phyloP scores from a whole-genome alignment of 1,140 invertebrate species.

The Caenorhabditis elegans region DNA sequence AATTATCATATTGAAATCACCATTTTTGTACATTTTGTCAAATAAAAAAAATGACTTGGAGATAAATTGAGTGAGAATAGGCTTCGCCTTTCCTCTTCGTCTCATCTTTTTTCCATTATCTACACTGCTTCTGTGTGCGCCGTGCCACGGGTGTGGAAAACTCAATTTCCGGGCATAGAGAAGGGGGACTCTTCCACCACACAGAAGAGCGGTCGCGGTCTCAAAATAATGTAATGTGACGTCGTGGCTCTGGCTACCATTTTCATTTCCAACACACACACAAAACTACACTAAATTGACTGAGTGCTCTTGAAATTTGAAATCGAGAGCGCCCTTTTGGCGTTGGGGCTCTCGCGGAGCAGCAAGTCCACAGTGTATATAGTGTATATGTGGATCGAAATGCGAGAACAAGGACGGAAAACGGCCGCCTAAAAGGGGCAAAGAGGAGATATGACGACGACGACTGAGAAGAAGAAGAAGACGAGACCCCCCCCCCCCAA shows the following conservation, averaged over 20 bases:
- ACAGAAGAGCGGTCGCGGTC: neutral
- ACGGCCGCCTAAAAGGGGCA: no score
- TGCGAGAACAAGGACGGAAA: conserved; percentile 16
- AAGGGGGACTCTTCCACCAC: neutral
- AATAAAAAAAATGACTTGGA: neutral
- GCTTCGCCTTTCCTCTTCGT: neutral
- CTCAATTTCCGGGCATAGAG: conserved; percentile 28
- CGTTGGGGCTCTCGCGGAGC: no score
- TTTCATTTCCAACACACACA: no score
- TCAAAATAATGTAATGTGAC: neutral
- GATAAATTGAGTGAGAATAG: neutral
- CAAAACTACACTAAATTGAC: neutral
- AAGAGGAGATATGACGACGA: neutral
- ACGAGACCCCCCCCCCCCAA: neutral
- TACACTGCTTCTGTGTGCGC: neutral
- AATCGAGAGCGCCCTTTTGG: neutral
- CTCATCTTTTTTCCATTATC: neutral
- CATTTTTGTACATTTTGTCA: no score
- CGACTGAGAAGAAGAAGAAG: neutral
- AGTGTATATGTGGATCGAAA: neutral
- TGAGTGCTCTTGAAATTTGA: neutral
- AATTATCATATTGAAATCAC: no score
- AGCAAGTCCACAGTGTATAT: neutral
- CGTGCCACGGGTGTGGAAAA: conserved; percentile 9
- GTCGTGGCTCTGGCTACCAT: no score